Conservation (phyloP, 2,113 vertebrate species). For the Grammomys dolichurus region DNA sequence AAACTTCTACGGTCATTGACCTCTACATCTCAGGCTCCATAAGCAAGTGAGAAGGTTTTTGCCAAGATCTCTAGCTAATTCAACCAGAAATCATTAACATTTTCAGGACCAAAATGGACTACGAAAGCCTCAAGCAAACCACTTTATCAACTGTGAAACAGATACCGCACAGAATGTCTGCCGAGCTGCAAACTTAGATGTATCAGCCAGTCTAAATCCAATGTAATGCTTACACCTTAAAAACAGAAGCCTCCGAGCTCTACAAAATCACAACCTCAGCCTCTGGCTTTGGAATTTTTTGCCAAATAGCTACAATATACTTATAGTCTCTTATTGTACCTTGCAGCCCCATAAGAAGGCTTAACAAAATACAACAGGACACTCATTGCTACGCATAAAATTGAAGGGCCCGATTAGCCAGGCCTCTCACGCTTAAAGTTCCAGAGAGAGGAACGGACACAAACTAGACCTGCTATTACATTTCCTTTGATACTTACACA, state of each 20-base stretch:
- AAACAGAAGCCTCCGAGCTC: constrained; percentile 11
- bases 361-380: constrained; percentile 43
- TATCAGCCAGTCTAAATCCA: constrained; percentile 20
- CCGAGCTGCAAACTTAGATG: constrained; percentile 57
- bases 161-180: constrained; percentile 72
- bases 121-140: constrained; percentile 81
- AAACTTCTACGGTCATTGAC: constrained; percentile 92
- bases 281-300: constrained; percentile 11
- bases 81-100: constrained; percentile 88
- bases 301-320: constrained; percentile 18
- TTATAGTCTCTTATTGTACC: background rate
- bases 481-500: constrained; percentile 53
- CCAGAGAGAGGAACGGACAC: background rate
- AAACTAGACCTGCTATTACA: background rate
- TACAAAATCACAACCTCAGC: constrained; percentile 30
- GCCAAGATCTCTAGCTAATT: constrained; percentile 86
- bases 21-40: constrained; percentile 89
- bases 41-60: constrained; percentile 84
- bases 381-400: constrained; percentile 17
- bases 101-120: constrained; percentile 81
- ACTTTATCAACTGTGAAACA: constrained; percentile 77
- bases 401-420: constrained; percentile 48
- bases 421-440: constrained; percentile 35
- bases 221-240: constrained; percentile 26
- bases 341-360: constrained; percentile 11